These are phyloP conservation scores for Eristalis intricaria DNA, from an alignment of 2,888 invertebrate species.

Conservation along the genomic window DNA sequence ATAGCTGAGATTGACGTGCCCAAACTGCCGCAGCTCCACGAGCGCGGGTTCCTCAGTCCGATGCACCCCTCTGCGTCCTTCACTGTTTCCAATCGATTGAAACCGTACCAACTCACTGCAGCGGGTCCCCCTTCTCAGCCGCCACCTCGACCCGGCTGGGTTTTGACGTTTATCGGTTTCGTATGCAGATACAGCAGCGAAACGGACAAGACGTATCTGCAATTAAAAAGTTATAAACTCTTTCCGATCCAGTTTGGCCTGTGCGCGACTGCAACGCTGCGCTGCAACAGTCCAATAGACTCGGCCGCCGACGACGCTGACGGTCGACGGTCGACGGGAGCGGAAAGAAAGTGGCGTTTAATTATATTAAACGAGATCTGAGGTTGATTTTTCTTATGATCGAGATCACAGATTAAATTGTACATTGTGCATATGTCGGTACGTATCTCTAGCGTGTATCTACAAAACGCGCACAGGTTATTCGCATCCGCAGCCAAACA, in stretches of 20 bases:
- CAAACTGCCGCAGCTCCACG: conserved; percentile 16
- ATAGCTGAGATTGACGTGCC: conserved; percentile 32
- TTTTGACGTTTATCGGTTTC: conserved; percentile 7
- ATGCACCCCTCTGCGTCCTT: conserved; percentile 5
- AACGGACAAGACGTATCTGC: conserved; percentile 15
- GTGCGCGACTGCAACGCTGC: background rate
- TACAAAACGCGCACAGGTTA: conserved; percentile 22
- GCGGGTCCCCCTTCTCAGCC: background rate
- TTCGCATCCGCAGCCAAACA: conserved; percentile 11
- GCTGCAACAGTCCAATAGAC: conserved; percentile 16
- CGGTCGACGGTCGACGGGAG: background rate
- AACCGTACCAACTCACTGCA: conserved; percentile 29
- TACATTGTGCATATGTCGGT: background rate
- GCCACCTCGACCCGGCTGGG: background rate
- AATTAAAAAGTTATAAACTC: conserved; percentile 39
- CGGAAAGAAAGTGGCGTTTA: conserved; percentile 70
- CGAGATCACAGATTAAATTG: conserved; percentile 62
- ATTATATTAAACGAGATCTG: conserved; percentile 64
- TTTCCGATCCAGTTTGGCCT: background rate
- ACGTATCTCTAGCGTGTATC: conserved; percentile 8
- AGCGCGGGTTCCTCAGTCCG: conserved; percentile 18
- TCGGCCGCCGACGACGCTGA: background rate
- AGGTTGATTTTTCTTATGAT: conserved; percentile 48
- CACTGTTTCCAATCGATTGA: conserved; percentile 66
- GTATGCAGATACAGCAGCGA: conserved; percentile 18